A percentile compares a stretch with the other conserved stretches of the same genome.
Conservation (phyloP, 2,888 invertebrate genomes). For the Phasia obesa region DNA sequence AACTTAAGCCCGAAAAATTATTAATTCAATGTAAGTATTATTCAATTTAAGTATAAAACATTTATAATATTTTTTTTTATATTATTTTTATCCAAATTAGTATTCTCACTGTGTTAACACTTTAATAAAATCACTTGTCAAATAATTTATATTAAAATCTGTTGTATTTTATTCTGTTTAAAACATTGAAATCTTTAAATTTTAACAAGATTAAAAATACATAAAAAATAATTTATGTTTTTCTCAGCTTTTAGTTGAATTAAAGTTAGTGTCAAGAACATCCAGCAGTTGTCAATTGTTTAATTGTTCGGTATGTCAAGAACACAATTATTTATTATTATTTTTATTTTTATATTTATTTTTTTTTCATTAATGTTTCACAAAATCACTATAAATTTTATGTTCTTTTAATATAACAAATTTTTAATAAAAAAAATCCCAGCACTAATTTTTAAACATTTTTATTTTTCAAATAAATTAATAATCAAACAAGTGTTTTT, state of each 20-base stretch:
- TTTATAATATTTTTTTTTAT: too few relatives aligned
- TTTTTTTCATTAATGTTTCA: slow-evolving; percentile 9
- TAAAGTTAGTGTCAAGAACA: slow-evolving; percentile 71
- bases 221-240: neutral
- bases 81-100: too few relatives aligned
- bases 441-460: too few relatives aligned
- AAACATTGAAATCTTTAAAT: neutral
- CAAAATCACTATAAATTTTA: neutral
- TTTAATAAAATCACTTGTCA: too few relatives aligned
- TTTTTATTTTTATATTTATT: slow-evolving; percentile 36
- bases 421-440: too few relatives aligned
- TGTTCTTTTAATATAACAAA: neutral
- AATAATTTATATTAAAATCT: too few relatives aligned
- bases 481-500: too few relatives aligned
- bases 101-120: too few relatives aligned
- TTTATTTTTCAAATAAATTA: too few relatives aligned
- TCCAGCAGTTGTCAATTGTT: slow-evolving; percentile 33
- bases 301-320: slow-evolving; percentile 64
- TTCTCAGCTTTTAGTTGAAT: neutral
- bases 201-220: neutral
- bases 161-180: neutral
- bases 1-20: too few relatives aligned
- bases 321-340: slow-evolving; percentile 46
- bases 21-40: too few relatives aligned
- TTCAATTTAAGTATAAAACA: too few relatives aligned